phyloP scores from a whole-genome alignment of 2,888 invertebrate species.

The Mechanitis messenoides region DNA sequence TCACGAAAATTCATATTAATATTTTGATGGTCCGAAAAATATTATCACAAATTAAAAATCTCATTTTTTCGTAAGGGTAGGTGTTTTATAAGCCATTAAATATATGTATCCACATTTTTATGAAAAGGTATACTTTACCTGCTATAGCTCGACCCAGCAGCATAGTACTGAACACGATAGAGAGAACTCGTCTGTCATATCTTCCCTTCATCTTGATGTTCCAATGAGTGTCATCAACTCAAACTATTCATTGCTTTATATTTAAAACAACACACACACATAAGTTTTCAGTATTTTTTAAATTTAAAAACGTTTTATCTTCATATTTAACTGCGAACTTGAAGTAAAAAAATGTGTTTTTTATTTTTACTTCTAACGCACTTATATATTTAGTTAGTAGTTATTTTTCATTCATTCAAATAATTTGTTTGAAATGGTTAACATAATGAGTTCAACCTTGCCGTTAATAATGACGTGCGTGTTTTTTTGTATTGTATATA shows the following conservation, averaged over 20 bases:
- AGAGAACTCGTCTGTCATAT: constrained; percentile 56
- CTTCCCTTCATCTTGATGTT: constrained; percentile 53
- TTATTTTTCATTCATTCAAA: neutral
- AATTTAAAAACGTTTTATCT: neutral
- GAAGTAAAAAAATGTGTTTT: too few species aligned
- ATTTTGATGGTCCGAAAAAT: too few species aligned
- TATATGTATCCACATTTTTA: neutral
- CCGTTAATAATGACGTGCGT: constrained; percentile 18
- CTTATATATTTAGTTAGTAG: too few species aligned
- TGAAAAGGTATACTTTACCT: constrained; percentile 45
- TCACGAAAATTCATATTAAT: too few species aligned
- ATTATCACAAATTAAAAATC: too few species aligned
- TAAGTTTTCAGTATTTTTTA: neutral
- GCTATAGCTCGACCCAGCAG: constrained; percentile 68
- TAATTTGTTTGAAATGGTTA: constrained; percentile 8
- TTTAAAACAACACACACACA: constrained; percentile 18
- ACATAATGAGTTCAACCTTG: constrained; percentile 20
- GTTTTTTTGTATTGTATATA: constrained; percentile 14
- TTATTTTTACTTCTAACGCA: too few species aligned
- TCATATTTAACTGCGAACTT: neutral
- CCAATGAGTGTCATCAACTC: constrained; percentile 26
- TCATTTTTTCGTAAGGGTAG: too few species aligned
- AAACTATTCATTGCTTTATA: constrained; percentile 24
- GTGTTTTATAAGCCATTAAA: too few species aligned
- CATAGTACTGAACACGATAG: constrained; percentile 66